Conservation (phyloP, 2,797 vertebrate species). For the Betta splendens region DNA sequence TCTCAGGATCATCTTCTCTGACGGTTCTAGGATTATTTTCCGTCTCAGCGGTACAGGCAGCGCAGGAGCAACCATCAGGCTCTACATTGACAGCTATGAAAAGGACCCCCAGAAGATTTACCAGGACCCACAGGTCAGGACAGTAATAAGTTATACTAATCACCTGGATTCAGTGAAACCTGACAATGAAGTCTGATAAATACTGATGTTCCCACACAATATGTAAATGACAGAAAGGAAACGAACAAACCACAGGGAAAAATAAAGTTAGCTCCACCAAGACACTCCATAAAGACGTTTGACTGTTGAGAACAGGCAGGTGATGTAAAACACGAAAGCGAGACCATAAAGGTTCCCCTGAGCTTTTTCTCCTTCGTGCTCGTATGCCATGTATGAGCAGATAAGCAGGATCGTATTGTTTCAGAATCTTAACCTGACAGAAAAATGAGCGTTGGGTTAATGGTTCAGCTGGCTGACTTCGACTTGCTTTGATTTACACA, state of each 20-base stretch:
- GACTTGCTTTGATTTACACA: slow-evolving; percentile 48
- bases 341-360: background rate
- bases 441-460: slow-evolving; percentile 40
- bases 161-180: slow-evolving; percentile 12
- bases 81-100: slow-evolving; percentile 99
- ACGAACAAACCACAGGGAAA: slow-evolving; percentile 27
- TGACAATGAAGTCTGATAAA: slow-evolving; percentile 45
- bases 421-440: slow-evolving; percentile 42
- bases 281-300: slow-evolving; percentile 60
- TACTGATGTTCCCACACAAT: slow-evolving; percentile 18
- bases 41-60: slow-evolving; percentile 97
- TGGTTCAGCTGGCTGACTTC: slow-evolving; percentile 39
- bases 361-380: slow-evolving; percentile 23
- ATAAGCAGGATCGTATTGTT: slow-evolving; percentile 52
- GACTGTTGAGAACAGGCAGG: slow-evolving; percentile 54
- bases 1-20: slow-evolving; percentile 92
- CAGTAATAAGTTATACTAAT: slow-evolving; percentile 14
- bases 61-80: slow-evolving; percentile 91
- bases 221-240: slow-evolving; percentile 17
- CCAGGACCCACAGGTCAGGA: slow-evolving; percentile 91
- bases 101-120: slow-evolving; percentile 91
- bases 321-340: slow-evolving; percentile 48
- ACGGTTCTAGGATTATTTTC: slow-evolving; percentile 96
- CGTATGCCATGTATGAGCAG: slow-evolving; percentile 15
- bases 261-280: slow-evolving; percentile 45